These are phyloP conservation scores for Paratrypauchen microcephalus DNA, from an alignment of 2,797 vertebrate genomes.

Conservation along the genomic window DNA sequence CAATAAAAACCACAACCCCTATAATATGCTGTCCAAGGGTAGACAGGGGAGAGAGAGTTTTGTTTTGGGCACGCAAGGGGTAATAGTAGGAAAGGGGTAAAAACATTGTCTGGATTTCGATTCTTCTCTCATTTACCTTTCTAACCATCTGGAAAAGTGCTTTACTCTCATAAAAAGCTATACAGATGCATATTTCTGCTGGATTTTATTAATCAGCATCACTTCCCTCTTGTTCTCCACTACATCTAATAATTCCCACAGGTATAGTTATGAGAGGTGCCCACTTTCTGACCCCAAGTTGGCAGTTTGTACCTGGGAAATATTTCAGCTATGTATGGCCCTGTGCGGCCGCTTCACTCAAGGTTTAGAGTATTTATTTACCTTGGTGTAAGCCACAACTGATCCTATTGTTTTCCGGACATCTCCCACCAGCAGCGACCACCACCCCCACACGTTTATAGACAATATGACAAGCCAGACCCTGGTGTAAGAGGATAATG, in stretches of 20 bases:
- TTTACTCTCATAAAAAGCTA: slow-evolving; percentile 50
- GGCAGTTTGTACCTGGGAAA: slow-evolving; percentile 19
- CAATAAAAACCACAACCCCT: slow-evolving; percentile 70
- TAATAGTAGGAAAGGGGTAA: slow-evolving; percentile 47
- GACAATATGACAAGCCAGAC: slow-evolving; percentile 51
- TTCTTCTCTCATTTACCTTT: slow-evolving; percentile 34
- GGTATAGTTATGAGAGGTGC: slow-evolving; percentile 5
- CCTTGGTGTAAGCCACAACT: slow-evolving; percentile 13
- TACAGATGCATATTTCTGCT: slow-evolving; percentile 32
- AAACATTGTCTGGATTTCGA: slow-evolving; percentile 57
- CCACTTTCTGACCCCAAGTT: slow-evolving; percentile 17
- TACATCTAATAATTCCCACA: slow-evolving; percentile 41
- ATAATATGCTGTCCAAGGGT: slow-evolving; percentile 56
- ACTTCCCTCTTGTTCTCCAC: slow-evolving; percentile 19
- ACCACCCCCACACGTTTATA: slow-evolving; percentile 20
- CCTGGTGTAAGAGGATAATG: slow-evolving; percentile 43
- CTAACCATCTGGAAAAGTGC: slow-evolving; percentile 47
- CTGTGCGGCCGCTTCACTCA: slow-evolving; percentile 8
- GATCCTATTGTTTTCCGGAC: slow-evolving; percentile 17
- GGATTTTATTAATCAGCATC: slow-evolving; percentile 35
- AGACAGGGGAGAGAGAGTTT: slow-evolving; percentile 42
- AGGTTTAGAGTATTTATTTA: slow-evolving; percentile 6
- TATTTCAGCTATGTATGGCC: slow-evolving; percentile 20
- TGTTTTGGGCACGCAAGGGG: slow-evolving; percentile 27
- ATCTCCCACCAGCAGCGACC: slow-evolving; percentile 16